Base-by-base conservation (phyloP, 2,797 vertebrate genomes). In the Psittacula echo region DNA sequence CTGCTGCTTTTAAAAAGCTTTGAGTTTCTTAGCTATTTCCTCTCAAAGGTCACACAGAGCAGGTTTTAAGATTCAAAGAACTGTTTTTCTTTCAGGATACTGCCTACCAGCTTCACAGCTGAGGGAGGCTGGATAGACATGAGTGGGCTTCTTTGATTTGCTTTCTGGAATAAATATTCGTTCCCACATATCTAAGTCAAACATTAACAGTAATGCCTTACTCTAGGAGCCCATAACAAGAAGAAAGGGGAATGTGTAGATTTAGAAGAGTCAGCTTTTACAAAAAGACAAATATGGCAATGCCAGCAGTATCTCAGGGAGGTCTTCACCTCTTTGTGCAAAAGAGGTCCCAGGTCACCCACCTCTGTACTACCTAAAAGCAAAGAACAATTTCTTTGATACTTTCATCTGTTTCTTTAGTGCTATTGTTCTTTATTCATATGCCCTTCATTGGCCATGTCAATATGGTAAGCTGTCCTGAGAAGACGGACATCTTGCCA, bases 121-220 rank as follows among this genome's bases (percentile, higher is more conserved):
- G 75, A 95, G 80, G 67, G 89, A 92, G 32, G 83, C 85, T 51
- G 66, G 74, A 94, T 66, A 90, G 83, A 93, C 58, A 50, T 81
- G 85, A 91, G 85, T 62, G 47, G 58, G 58, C 83, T 91, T 72
- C 93, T 94, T 91, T 91, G 66, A 80, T 81, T 87, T 88, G 48
- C 64, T 79, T 87, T 80, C 85, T 76, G 79, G 79, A 94, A 93
- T 67, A 94, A 96, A 93, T 83, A 92, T 90, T 95, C 42, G 13
- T 72, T 94, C 86, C 73, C 93, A 96, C 94, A 78, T 60, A 68
- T 27, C 61, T 51, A 44, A 89, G 95, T 95, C 76, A 96, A 96
- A 94, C 84, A 96, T 95, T 96, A 93, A 95, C 90, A 80, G 75
- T 62, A 93, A 90, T 62, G 72, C 45, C 58, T 92, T 92, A 87